Conservation (phyloP, 2,888 invertebrate genomes). For the Mellilla xanthometata region DNA sequence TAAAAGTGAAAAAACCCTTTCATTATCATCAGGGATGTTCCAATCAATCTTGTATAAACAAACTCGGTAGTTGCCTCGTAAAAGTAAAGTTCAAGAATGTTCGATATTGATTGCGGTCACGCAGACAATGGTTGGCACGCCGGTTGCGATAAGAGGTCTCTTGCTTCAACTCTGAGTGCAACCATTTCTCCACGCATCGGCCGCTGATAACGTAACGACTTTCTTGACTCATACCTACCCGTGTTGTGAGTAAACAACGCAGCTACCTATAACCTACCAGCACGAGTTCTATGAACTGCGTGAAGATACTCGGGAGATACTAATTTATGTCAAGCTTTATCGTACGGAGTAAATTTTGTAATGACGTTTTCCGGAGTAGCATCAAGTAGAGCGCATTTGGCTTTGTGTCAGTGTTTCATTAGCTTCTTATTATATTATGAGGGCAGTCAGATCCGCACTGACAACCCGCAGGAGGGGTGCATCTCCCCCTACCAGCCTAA, state of each 20-base stretch:
- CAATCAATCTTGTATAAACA: background rate
- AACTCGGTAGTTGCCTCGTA: background rate
- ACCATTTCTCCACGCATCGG: slow-evolving; percentile 60
- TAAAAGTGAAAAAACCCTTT: too few species aligned
- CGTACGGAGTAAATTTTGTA: slow-evolving; percentile 65
- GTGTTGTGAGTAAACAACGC: slow-evolving; percentile 57
- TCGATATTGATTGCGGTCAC: slow-evolving; percentile 57
- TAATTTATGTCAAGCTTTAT: slow-evolving; percentile 75
- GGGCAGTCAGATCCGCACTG: too few species aligned
- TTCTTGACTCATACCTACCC: slow-evolving; percentile 66
- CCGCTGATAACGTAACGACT: slow-evolving; percentile 70
- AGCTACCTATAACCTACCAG: slow-evolving; percentile 38
- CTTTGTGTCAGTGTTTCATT: too few species aligned
- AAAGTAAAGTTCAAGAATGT: slow-evolving; percentile 58
- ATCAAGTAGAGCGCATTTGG: background rate
- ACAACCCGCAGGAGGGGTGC: too few species aligned
- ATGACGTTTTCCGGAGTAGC: slow-evolving; percentile 62
- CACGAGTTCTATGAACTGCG: slow-evolving; percentile 74
- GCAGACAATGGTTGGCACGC: slow-evolving; percentile 51
- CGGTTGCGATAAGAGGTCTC: slow-evolving; percentile 55
- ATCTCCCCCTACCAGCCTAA: too few species aligned
- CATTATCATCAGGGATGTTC: background rate
- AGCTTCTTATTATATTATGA: too few species aligned
- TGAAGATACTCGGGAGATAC: slow-evolving; percentile 60
- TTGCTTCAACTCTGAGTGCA: slow-evolving; percentile 40